Evolutionary conservation across 2,888 invertebrate genomes (phyloP).

Genomic region (Ichneumoninae sp.): DNA sequence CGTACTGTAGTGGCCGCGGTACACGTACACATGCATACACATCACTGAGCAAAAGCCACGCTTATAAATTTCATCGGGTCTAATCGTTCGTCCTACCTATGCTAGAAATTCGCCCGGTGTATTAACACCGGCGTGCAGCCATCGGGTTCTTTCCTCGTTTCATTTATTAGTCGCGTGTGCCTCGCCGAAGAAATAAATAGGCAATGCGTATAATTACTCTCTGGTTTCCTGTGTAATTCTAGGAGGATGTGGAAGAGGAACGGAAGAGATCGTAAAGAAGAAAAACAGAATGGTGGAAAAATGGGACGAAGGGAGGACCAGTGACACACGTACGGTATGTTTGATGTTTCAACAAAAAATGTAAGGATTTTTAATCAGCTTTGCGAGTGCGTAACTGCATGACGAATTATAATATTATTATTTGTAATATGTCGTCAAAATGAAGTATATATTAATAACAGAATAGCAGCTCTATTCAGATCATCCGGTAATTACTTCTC

Average conservation of each 20-base stretch:
- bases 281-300: background rate
- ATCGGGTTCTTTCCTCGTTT: conserved; percentile 29
- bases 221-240: background rate
- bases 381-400: too few relatives aligned
- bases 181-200: conserved; percentile 43
- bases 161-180: conserved; percentile 51
- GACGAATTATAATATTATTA: too few relatives aligned
- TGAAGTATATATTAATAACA: background rate
- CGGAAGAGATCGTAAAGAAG: conserved; percentile 40
- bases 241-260: conserved; percentile 15
- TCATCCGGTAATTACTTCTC: background rate
- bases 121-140: conserved; percentile 49
- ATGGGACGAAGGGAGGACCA: too few relatives aligned
- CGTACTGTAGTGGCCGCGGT: conserved; percentile 6
- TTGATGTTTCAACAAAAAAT: background rate
- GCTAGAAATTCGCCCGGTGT: conserved; percentile 45
- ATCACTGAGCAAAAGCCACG: conserved; percentile 51
- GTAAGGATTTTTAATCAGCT: too few relatives aligned
- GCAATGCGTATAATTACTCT: conserved; percentile 51
- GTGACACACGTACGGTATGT: too few relatives aligned
- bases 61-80: conserved; percentile 63
- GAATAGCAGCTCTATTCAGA: background rate
- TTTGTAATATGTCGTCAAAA: background rate
- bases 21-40: conserved; percentile 4
- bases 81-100: conserved; percentile 58